phyloP scores from a whole-genome alignment of 2,113 vertebrate genomes.

The Sylvietta virens region DNA sequence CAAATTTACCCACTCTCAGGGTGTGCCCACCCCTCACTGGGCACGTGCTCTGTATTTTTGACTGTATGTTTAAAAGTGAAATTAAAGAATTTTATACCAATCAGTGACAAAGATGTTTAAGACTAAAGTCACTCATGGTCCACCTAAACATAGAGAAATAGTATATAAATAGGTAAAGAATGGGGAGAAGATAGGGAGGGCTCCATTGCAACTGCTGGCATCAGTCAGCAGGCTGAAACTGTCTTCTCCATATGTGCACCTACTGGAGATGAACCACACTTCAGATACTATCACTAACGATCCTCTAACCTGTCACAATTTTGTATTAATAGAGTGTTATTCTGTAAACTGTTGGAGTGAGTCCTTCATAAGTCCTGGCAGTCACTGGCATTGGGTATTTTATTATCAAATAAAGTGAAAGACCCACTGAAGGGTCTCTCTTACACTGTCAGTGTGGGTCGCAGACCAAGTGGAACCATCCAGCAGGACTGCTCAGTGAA shows the following conservation, averaged over 20 bases:
- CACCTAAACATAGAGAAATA: not conserved
- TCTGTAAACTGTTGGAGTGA: not conserved
- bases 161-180: not conserved
- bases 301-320: not conserved
- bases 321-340: not conserved
- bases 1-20: rapidly evolving
- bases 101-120: not conserved
- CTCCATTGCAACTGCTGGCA: not conserved
- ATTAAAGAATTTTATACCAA: not conserved
- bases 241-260: too few species aligned
- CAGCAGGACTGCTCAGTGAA: not conserved
- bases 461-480: not conserved
- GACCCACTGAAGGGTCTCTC: not conserved
- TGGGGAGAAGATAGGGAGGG: not conserved
- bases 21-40: not conserved
- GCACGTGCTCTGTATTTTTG: not conserved
- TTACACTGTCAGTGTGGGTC: not conserved
- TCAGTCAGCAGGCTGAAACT: not conserved
- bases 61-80: not conserved
- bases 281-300: not conserved
- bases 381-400: not conserved
- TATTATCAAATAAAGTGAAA: not conserved
- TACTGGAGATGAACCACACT: not conserved
- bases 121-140: not conserved
- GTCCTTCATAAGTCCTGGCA: not conserved